These are phyloP conservation scores for Plectrocnemia conspersa DNA, from an alignment of 1,140 invertebrate species.

Conservation along the genomic window DNA sequence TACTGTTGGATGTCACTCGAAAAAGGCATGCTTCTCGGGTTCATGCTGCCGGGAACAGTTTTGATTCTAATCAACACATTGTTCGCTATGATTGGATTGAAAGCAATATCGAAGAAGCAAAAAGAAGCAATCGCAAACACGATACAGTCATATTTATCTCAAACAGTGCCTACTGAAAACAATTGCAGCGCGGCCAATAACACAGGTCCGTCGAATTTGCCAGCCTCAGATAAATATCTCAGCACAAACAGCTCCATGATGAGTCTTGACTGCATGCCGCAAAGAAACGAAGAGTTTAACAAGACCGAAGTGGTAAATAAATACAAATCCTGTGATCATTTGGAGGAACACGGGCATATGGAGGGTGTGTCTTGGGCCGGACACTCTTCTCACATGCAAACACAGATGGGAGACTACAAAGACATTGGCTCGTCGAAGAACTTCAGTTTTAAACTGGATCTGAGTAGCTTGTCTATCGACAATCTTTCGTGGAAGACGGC, in stretches of 20 bases:
- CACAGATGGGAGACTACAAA: conserved; percentile 12
- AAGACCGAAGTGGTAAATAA: conserved; percentile 7
- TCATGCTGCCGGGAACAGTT: conserved; percentile 62
- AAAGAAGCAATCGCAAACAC: conserved; percentile 26
- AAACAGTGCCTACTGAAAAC: conserved; percentile 10
- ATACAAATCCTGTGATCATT: conserved; percentile 18
- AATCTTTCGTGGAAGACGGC: conserved; percentile 46
- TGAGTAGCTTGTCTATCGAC: conserved; percentile 45
- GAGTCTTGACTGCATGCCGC: conserved; percentile 21
- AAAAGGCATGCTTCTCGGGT: conserved; percentile 66
- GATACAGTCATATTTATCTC: conserved; percentile 20
- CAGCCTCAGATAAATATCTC: conserved; percentile 20
- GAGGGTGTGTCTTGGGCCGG: conserved; percentile 23
- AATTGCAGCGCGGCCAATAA: neutral
- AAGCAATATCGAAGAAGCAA: conserved; percentile 26
- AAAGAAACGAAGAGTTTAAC: conserved; percentile 6
- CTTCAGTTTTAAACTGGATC: conserved; percentile 28
- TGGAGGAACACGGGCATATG: conserved; percentile 21
- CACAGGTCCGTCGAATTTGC: neutral
- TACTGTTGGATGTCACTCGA: conserved; percentile 72
- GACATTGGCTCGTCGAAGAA: conserved; percentile 20
- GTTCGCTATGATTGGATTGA: conserved; percentile 44
- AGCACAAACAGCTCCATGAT: conserved; percentile 25
- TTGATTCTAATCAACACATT: conserved; percentile 59
- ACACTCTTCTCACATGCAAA: conserved; percentile 17